Evolutionary conservation across 2,797 vertebrate genomes (phyloP), one percentile per base, ranked within the genome.

Genomic region (Knipowitschia caucasica): DNA sequence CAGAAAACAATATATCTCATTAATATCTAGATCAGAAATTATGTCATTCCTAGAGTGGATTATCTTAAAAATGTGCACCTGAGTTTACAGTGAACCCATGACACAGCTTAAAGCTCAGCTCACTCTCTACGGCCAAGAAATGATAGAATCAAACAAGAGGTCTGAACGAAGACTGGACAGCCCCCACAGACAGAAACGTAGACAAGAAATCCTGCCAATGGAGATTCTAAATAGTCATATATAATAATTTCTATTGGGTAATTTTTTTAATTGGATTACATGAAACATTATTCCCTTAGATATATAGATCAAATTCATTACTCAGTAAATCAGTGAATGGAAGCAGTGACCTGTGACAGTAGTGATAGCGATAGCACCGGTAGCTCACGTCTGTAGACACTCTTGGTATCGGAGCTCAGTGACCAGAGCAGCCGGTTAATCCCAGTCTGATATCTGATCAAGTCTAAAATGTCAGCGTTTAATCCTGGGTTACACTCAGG

Each of bases 101-200:
- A 75, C 74, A 64, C 0, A 10, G 56, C 47, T 78, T 74, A 76
- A 56, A 47, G 20, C 17, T 5, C 9, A 24, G 31, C 56, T 56
- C 35, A 43, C n/a, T 42, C 59, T 62, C 63, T 50, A 49, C 3
- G 25, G 67, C 50, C 53, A 62, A 67, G 62, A 36, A 9, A 23
- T 25, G 56, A 80, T 47, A 52, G 2, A n/a, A 73, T 55, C 53
- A 20, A 58, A 76, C 74, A 78, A 78, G 74, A 80, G 50, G 77
- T 69, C 50, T 43, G 33, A 50, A 56, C 33, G 33, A n/a, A 10
- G 44, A 17, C n/a, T 15, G 14, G 9, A n/a, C 8, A 33, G 33
- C 23, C 43, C 3, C 25, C 17, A 39, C 18, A 30, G 24, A 45
- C 50, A 54, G 66, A 27, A 9, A 77, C 15, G 4, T 10, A 46